Evolutionary conservation across 2,888 invertebrate species (phyloP).

Genomic region (Dryococelus australis): DNA sequence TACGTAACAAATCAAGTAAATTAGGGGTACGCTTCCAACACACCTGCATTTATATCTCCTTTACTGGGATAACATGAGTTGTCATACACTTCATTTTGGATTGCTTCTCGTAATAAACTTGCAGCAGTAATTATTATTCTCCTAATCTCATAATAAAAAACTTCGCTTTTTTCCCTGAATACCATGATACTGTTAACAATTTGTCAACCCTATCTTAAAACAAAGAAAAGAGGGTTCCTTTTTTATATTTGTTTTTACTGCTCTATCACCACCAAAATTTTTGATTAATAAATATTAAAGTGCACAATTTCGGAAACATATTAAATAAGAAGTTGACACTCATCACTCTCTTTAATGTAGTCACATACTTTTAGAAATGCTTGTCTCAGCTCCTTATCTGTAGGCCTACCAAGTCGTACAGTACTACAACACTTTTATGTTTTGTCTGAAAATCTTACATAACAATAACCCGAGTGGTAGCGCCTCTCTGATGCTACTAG

Average conservation of each 20-base stretch:
- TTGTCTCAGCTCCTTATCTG: not conserved
- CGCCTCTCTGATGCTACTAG: not conserved
- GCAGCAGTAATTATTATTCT: not conserved
- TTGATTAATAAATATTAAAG: not conserved
- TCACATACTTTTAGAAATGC: not conserved
- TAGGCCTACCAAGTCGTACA: not conserved
- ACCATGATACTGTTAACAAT: not conserved
- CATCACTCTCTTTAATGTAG: not conserved
- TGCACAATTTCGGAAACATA: not conserved
- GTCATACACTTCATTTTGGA: conserved; percentile 20
- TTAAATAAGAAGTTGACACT: not conserved
- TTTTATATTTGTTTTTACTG: not conserved
- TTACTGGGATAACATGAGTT: conserved; percentile 11
- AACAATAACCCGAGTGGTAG: not conserved
- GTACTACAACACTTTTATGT: not conserved
- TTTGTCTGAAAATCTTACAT: not conserved
- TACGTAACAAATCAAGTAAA: not conserved
- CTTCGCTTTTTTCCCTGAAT: not conserved
- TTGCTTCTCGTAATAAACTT: not conserved
- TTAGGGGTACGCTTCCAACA: not conserved
- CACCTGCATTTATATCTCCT: not conserved
- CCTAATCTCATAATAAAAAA: not conserved
- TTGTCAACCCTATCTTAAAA: not conserved
- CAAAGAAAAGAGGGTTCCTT: not conserved
- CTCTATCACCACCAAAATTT: not conserved